Evolutionary conservation across 2,888 invertebrate species (phyloP).

Genomic region (Aporophyla lueneburgensis): DNA sequence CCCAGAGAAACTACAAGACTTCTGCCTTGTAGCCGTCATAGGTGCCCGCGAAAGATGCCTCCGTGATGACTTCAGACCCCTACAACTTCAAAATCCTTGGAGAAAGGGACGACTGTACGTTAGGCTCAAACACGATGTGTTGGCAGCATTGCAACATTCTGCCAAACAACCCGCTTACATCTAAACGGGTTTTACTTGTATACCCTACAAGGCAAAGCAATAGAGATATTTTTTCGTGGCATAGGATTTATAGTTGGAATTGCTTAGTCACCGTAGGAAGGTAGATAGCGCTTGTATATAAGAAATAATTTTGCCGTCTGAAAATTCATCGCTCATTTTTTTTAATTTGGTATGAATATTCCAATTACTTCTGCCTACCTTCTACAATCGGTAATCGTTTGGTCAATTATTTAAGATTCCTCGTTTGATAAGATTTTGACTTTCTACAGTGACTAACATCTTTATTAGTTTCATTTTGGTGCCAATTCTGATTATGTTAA

Average conservation of each 20-base stretch:
- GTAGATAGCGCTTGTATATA: slow-evolving; percentile 37
- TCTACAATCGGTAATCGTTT: slow-evolving; percentile 4
- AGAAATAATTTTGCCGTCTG: slow-evolving; percentile 20
- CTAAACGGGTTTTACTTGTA: slow-evolving; percentile 73
- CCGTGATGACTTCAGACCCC: slow-evolving; percentile 97
- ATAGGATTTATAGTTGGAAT: slow-evolving; percentile 66
- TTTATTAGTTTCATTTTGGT: slow-evolving; percentile 80
- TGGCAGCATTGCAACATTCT: slow-evolving; percentile 97
- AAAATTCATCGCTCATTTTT: slow-evolving; percentile 22
- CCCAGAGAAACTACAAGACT: slow-evolving; percentile 95
- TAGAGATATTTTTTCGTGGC: slow-evolving; percentile 63
- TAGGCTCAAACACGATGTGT: slow-evolving; percentile 96
- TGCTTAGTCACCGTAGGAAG: slow-evolving; percentile 64
- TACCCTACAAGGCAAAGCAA: slow-evolving; percentile 43
- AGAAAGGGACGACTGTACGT: slow-evolving; percentile 98
- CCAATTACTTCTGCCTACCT: slow-evolving; percentile 9
- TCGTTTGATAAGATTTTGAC: not conserved
- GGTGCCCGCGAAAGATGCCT: slow-evolving; percentile 98
- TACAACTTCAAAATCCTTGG: slow-evolving; percentile 99
- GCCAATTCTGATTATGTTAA: slow-evolving; percentile 87
- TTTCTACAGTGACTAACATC: slow-evolving; percentile 60
- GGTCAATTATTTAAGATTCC: slow-evolving; percentile 33
- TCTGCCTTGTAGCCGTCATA: slow-evolving; percentile 98
- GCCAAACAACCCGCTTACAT: slow-evolving; percentile 94
- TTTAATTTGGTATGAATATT: slow-evolving; percentile 27